Evolutionary conservation across 2,113 vertebrate species (phyloP).

Genomic region (Girardinichthys multiradiatus): DNA sequence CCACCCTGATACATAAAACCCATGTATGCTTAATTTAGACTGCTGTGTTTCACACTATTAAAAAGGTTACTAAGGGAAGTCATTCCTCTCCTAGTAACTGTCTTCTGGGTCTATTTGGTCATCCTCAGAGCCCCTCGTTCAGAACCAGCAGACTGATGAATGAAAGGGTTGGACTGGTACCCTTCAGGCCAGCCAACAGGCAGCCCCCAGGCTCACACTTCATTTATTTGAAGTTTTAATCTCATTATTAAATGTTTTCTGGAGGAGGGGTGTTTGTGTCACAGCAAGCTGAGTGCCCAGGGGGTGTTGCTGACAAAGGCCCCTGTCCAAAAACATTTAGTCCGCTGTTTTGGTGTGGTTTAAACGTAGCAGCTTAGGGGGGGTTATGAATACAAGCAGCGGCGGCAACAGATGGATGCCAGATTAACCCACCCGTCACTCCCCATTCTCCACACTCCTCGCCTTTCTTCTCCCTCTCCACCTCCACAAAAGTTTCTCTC

Average conservation of each 20-base stretch:
- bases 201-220: slow-evolving; percentile 27
- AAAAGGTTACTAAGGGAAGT: too few relatives aligned
- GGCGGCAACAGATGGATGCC: slow-evolving; percentile 62
- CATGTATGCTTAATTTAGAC: too few relatives aligned
- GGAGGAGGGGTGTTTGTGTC: slow-evolving; percentile 33
- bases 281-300: slow-evolving; percentile 7
- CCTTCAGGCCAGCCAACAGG: too few relatives aligned
- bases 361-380: background rate
- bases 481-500: slow-evolving; percentile 66
- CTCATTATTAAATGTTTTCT: slow-evolving; percentile 53
- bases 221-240: slow-evolving; percentile 63
- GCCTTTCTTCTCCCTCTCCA: slow-evolving; percentile 38
- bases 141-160: slow-evolving; percentile 5
- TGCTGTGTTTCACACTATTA: too few relatives aligned
- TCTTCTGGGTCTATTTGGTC: background rate
- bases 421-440: slow-evolving; percentile 65
- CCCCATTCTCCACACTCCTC: slow-evolving; percentile 50
- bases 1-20: too few relatives aligned
- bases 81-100: too few relatives aligned
- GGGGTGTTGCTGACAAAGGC: slow-evolving; percentile 41
- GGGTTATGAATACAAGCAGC: slow-evolving; percentile 27
- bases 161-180: background rate
- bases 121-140: background rate
- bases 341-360: slow-evolving; percentile 53
- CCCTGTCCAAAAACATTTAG: slow-evolving; percentile 64